Percentiles rank a stretch among this genome's conserved stretches.
Conservation (phyloP, 2,113 vertebrate genomes). For the Falco punctatus region DNA sequence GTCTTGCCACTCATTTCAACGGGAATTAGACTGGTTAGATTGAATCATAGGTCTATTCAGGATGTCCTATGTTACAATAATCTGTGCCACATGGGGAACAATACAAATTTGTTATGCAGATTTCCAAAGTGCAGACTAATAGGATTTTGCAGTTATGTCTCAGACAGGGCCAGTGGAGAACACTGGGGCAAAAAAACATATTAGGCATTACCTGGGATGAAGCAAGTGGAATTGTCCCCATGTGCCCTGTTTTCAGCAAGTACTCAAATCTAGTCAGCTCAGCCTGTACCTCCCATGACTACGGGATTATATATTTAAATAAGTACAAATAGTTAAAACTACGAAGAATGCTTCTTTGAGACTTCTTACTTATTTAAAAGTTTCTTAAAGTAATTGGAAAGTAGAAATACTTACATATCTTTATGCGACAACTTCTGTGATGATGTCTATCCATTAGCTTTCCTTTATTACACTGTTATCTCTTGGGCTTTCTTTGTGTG, state of each 20-base stretch:
- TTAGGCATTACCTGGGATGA: neutral
- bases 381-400: neutral
- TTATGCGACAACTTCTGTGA: neutral
- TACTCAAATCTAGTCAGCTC: neutral
- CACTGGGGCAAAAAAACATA: neutral
- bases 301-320: neutral
- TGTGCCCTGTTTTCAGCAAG: neutral
- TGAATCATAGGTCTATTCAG: neutral
- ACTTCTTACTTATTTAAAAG: neutral
- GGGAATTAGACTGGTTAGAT: neutral
- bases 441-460: neutral
- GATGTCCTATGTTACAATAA: neutral
- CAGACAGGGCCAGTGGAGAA: neutral
- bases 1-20: neutral
- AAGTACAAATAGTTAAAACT: neutral
- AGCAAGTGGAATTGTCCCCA: neutral
- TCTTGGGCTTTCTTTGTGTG: neutral
- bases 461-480: neutral
- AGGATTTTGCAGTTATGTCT: neutral
- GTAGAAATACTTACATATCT: neutral
- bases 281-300: neutral
- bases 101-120: neutral
- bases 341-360: neutral
- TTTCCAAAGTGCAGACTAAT: neutral
- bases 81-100: neutral